Evolutionary conservation across 2,888 invertebrate genomes (phyloP).

Genomic region (Cephus rjabovi): DNA sequence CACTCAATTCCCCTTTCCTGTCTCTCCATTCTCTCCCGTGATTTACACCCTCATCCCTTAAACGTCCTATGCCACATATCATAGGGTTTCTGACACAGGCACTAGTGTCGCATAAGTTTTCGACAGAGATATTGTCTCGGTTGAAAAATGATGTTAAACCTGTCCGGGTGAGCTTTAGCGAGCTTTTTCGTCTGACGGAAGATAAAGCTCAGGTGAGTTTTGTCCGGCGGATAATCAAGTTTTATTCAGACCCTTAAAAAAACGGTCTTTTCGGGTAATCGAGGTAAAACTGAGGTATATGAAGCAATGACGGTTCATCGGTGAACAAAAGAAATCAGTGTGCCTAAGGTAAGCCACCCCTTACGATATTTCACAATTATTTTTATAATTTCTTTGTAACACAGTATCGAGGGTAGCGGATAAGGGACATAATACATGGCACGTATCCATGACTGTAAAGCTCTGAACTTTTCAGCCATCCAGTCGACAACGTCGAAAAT

Average conservation of each 20-base stretch:
- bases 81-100: background rate
- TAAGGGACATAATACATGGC: background rate
- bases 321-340: background rate
- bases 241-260: background rate
- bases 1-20: background rate
- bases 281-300: background rate
- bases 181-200: background rate
- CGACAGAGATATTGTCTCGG: background rate
- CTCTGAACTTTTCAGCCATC: constrained; percentile 26
- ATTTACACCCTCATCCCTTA: constrained; percentile 4
- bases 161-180: background rate
- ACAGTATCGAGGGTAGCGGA: background rate
- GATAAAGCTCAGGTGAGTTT: background rate
- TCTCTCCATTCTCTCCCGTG: background rate
- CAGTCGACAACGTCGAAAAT: constrained; percentile 20
- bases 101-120: background rate
- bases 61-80: constrained; percentile 4
- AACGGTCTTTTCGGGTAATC: background rate
- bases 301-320: background rate
- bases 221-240: background rate
- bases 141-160: background rate
- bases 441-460: background rate
- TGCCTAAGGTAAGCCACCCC: background rate
- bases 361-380: too few species aligned
- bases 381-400: background rate